Base-by-base conservation (phyloP, 2,888 invertebrate species). In the Heliconius ismenius region DNA sequence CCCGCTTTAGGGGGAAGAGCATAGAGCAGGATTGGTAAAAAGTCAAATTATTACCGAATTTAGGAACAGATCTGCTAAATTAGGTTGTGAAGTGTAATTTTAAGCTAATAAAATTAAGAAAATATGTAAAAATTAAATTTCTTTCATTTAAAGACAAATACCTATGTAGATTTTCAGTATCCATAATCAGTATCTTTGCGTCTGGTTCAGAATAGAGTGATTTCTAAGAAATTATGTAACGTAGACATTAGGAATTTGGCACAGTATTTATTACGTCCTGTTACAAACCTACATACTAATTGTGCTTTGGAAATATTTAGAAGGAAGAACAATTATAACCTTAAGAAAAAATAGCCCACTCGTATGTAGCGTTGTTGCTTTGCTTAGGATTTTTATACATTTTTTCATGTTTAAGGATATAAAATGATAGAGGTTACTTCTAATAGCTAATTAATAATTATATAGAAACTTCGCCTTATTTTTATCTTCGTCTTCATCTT, bases 191-290 rank as follows among this genome's bases (percentile, higher is more conserved):
- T 21, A 54, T 32, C 6, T 32, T 32, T 32, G 6, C 6, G 7
- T 26, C 10, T 60, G 13, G 26, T 60, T 26, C 24, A 24, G 60
- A 60, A 24, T 60, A 24, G 24, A 24, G 60, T 60, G 24, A 60
- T 60, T 54, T 32, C 54, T 70, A 26, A n/a, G 54, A 70, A 54
- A 70, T 54, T 54, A 26, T 70, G 28, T 13, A 58, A 69, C n/a
- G 13, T 54, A 32, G 32, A 58, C n/a, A 32, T 32, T n/a, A n/a
- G 58, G 32, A 54, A 58, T 24, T 58, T 58, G 70, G 58, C 70
- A 58, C 58, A 58, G 15, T 54, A 58, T 70, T 65, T 26, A 32
- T 11, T 28, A 15, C 54, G 32, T 58, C 21, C 54, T 54, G n/a
- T 32, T 54, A n/a, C n/a, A n/a, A 54, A 70, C 54, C n/a, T 70